Evolutionary conservation across 2,888 invertebrate genomes (phyloP).

Genomic region (Cremastobaeus sp.): DNA sequence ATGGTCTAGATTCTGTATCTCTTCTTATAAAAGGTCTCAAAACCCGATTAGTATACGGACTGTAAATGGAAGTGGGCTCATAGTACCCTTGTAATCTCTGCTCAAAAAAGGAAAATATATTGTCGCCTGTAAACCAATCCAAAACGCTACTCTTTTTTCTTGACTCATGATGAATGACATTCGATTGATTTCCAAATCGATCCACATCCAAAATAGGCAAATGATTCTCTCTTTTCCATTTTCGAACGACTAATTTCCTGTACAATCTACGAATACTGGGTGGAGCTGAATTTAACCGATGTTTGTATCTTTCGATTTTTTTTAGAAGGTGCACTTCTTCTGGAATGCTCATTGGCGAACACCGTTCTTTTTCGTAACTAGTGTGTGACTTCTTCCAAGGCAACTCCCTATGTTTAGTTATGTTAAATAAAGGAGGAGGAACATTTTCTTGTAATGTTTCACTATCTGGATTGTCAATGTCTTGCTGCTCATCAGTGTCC

Average conservation of each 20-base stretch:
- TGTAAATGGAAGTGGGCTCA: slow-evolving; percentile 82
- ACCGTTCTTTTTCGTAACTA: slow-evolving; percentile 56
- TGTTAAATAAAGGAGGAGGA: slow-evolving; percentile 74
- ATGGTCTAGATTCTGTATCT: slow-evolving; percentile 83
- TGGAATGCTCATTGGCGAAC: slow-evolving; percentile 77
- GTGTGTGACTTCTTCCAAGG: slow-evolving; percentile 77
- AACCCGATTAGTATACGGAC: slow-evolving; percentile 84
- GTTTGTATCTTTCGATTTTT: slow-evolving; percentile 69
- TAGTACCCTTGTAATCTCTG: slow-evolving; percentile 80
- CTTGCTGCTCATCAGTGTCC: slow-evolving; percentile 24
- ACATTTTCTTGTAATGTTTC: slow-evolving; percentile 63
- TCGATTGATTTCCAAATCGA: slow-evolving; percentile 62
- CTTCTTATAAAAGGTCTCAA: slow-evolving; percentile 91
- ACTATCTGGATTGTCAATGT: slow-evolving; percentile 61
- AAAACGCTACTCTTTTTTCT: slow-evolving; percentile 68
- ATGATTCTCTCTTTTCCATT: slow-evolving; percentile 80
- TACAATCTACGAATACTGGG: slow-evolving; percentile 78
- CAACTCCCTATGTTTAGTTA: slow-evolving; percentile 74
- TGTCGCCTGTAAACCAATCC: slow-evolving; percentile 71
- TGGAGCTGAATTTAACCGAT: slow-evolving; percentile 68
- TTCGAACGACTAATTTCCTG: slow-evolving; percentile 81
- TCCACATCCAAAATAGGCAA: slow-evolving; percentile 82
- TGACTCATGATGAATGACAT: slow-evolving; percentile 35
- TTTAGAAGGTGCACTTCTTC: slow-evolving; percentile 79
- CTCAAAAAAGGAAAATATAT: slow-evolving; percentile 67